Evolutionary conservation across 2,888 invertebrate species (phyloP).

Genomic region (Noctuana brunneofusca): DNA sequence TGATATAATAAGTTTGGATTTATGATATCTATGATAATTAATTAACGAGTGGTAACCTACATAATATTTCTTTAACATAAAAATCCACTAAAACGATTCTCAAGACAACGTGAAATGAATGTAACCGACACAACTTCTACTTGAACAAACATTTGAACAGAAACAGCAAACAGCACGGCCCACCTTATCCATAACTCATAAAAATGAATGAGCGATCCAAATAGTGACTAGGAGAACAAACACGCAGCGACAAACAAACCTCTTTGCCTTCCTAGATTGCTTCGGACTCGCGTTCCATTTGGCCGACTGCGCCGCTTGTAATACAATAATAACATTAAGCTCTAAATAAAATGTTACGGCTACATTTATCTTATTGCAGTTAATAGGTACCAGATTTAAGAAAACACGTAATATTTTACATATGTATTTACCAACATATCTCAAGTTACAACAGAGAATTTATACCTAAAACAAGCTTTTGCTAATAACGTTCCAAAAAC

Average conservation of each 20-base stretch:
- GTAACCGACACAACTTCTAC: slow-evolving; percentile 37
- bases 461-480: background rate
- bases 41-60: too few relatives aligned
- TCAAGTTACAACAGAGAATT: background rate
- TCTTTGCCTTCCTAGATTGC: slow-evolving; percentile 25
- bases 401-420: too few relatives aligned
- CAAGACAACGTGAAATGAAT: background rate
- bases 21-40: too few relatives aligned
- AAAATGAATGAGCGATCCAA: slow-evolving; percentile 71
- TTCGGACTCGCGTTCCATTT: slow-evolving; percentile 19
- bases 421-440: background rate
- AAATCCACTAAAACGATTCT: background rate
- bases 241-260: slow-evolving; percentile 58
- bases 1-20: too few relatives aligned
- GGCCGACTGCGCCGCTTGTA: background rate
- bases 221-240: slow-evolving; percentile 61
- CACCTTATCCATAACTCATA: slow-evolving; percentile 78
- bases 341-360: background rate
- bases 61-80: too few relatives aligned
- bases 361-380: background rate
- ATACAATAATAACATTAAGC: slow-evolving; percentile 21
- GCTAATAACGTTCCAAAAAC: too few relatives aligned
- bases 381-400: too few relatives aligned
- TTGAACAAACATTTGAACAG: slow-evolving; percentile 58
- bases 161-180: slow-evolving; percentile 64